phyloP scores from a whole-genome alignment of 2,113 vertebrate species.

The Labeo rohita region DNA sequence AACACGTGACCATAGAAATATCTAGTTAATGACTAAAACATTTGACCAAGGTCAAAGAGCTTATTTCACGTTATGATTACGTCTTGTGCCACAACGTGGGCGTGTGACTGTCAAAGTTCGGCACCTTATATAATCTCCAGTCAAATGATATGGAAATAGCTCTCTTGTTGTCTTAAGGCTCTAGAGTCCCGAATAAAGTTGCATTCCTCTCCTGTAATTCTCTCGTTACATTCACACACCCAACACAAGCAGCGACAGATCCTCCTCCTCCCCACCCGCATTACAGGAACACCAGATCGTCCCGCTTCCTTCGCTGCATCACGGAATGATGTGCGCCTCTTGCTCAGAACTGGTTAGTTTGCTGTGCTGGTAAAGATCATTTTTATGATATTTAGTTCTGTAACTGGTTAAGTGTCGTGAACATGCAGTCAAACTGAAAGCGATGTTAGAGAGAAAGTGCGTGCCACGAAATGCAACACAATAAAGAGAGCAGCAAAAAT shows the following conservation, averaged over 20 bases:
- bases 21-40: no score
- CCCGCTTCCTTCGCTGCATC: background rate
- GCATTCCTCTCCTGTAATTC: slow-evolving; percentile 12
- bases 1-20: no score
- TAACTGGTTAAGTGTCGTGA: background rate
- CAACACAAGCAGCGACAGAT: background rate
- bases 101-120: background rate
- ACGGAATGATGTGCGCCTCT: background rate
- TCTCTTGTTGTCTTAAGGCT: background rate
- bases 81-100: background rate
- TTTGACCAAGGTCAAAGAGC: background rate
- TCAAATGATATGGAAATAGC: slow-evolving; percentile 17
- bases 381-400: background rate
- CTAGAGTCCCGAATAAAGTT: background rate
- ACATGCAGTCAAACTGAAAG: background rate
- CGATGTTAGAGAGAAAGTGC: background rate
- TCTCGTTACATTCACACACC: background rate
- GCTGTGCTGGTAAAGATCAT: background rate
- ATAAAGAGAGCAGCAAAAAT: background rate
- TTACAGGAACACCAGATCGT: slow-evolving; percentile 1
- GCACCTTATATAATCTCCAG: background rate
- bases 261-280: background rate
- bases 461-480: background rate
- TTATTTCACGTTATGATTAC: background rate
- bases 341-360: background rate